Evolutionary conservation across 1,140 invertebrate genomes (phyloP).

Genomic region (Sinella curviseta): DNA sequence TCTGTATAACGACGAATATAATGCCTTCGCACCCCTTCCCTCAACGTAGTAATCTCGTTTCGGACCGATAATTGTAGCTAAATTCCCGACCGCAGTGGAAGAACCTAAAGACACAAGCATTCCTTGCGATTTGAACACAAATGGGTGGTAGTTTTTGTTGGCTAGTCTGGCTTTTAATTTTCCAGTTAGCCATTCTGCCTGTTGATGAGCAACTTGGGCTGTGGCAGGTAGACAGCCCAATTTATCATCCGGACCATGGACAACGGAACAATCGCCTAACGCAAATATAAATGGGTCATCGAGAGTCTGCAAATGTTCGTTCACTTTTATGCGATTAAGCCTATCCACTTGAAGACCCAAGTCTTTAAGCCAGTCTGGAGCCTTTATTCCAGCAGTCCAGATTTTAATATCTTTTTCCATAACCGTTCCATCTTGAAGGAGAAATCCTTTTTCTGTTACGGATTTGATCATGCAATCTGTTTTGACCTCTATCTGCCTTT

Average conservation of each 20-base stretch:
- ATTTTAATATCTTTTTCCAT: constrained; percentile 1
- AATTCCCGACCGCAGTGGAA: constrained; percentile 29
- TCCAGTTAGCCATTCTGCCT: constrained; percentile 36
- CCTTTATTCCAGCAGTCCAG: constrained; percentile 29
- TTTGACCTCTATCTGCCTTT: not conserved
- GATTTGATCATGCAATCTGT: not conserved
- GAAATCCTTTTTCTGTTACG: constrained; percentile 14
- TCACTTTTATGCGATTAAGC: constrained; percentile 18
- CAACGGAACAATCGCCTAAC: constrained; percentile 34
- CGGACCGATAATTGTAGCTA: constrained; percentile 35
- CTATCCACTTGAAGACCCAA: not conserved
- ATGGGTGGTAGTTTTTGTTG: not conserved
- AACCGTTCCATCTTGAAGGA: not conserved
- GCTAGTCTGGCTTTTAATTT: constrained; percentile 9
- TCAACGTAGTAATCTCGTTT: constrained; percentile 38
- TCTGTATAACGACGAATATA: constrained; percentile 38
- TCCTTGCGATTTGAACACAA: constrained; percentile 33
- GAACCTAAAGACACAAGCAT: constrained; percentile 35
- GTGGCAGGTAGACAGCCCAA: constrained; percentile 26
- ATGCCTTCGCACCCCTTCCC: constrained; percentile 27
- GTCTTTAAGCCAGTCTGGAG: constrained; percentile 11
- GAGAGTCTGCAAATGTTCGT: constrained; percentile 18
- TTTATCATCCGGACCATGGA: not conserved
- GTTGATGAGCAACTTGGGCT: constrained; percentile 39
- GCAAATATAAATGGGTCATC: constrained; percentile 32